Base-by-base conservation (phyloP, 2,888 invertebrate genomes). In the Sinhomidia bicolor region DNA sequence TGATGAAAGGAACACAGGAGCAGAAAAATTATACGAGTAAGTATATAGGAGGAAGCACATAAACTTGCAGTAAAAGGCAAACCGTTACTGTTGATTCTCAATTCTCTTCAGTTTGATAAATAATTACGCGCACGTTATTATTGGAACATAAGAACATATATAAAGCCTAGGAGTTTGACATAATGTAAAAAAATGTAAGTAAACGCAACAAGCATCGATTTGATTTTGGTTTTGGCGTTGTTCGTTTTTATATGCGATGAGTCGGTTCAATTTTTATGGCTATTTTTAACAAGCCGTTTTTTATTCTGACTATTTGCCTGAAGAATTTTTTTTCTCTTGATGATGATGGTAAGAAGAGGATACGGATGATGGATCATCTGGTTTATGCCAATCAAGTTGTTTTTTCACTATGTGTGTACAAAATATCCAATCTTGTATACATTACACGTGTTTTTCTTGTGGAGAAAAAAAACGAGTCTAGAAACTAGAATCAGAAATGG, bases 351-450 rank as follows among this genome's bases (percentile, higher is more conserved):
- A n/a, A n/a, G n/a, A 14, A 3, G 71, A 82, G 60, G 71, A 60
- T 76, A 83, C 68, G 51, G 68, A 84, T 84, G 81, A 82, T 68
- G 82, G 82, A 76, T 76, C 60, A 51, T 85, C 85, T 85, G 85
- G 76, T 85, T 85, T 51, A 85, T 85, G 62, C 85, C 85, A 85
- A 85, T 84, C 74, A 74, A 44, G 57, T 29, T 76, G 26, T 76
- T 51, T 76, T 76, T 76, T 51, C 14, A 14, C 7, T 29, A n/a
- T 65, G 26, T 74, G 47, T 74, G 47, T 26, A 68, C 32, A 68
- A 51, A 74, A 47, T 47, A 3, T 32, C 44, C 14, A 23, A 74
- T 44, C 17, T 23, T 74, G 44, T 74, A 74, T 74, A 74, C 47
- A 47, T 76, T 51, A 76, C 51, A 29, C 54, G 29, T 51, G 54